Conservation (phyloP, 2,797 vertebrate genomes). For the Acomys russatus region DNA sequence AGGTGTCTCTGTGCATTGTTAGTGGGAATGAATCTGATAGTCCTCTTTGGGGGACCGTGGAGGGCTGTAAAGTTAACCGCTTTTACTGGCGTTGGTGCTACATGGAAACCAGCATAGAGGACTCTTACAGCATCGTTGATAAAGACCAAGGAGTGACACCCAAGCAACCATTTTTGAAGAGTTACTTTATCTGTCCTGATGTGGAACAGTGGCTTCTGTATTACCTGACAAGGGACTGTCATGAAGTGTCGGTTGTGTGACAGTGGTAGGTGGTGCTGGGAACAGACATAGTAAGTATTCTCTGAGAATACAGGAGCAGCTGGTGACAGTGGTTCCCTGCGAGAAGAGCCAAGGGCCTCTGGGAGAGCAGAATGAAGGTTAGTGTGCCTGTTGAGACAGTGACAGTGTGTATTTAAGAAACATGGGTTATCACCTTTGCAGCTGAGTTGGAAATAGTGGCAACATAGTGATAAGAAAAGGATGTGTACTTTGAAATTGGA, state of each 20-base stretch:
- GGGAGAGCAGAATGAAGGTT: background rate
- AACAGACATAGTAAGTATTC: background rate
- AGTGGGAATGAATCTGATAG: background rate
- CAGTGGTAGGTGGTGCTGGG: background rate
- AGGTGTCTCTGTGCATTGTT: too few species aligned
- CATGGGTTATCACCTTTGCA: background rate
- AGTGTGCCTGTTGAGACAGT: background rate
- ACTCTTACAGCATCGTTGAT: background rate
- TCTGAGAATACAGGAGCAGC: background rate
- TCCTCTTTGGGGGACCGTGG: background rate
- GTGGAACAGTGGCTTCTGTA: background rate
- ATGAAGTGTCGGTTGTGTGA: background rate
- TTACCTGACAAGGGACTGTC: background rate
- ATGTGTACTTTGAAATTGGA: background rate
- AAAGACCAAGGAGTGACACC: constrained; percentile 29
- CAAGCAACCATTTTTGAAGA: background rate
- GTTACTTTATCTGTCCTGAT: background rate
- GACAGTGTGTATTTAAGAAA: background rate
- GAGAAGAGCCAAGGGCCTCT: background rate
- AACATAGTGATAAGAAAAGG: background rate
- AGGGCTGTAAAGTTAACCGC: background rate
- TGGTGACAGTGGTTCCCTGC: background rate
- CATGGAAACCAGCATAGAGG: background rate
- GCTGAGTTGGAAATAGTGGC: background rate
- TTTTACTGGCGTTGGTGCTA: background rate